phyloP scores from a whole-genome alignment of 2,113 vertebrate genomes.

The Terrapene triunguis region DNA sequence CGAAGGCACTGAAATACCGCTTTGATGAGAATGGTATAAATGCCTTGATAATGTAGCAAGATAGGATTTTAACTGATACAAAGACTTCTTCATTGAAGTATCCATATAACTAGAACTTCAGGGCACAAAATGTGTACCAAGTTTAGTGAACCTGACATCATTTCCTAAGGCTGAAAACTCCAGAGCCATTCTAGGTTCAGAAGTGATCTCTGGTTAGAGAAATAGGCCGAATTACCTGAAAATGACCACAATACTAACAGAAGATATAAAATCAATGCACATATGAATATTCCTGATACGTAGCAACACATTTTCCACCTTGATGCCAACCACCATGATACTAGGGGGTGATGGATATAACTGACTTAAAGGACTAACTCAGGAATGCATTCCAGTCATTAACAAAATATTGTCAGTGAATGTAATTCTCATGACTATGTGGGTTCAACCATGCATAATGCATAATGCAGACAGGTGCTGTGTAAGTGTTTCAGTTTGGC shows the following conservation, averaged over 20 bases:
- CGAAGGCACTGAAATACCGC: neutral
- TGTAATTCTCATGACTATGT: neutral
- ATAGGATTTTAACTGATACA: neutral
- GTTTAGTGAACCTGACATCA: neutral
- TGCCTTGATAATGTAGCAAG: neutral
- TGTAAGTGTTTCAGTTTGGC: neutral
- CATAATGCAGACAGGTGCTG: neutral
- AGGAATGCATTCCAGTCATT: neutral
- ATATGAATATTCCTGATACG: neutral
- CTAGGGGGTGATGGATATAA: neutral
- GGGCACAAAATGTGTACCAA: neutral
- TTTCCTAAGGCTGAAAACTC: neutral
- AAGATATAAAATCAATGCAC: neutral
- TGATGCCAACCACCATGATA: neutral
- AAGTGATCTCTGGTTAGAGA: accelerated
- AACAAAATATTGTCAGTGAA: neutral
- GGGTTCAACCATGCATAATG: neutral
- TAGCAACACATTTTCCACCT: accelerated
- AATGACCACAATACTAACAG: accelerated
- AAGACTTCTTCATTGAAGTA: neutral
- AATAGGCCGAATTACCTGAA: neutral
- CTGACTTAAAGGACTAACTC: neutral
- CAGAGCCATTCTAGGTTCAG: accelerated
- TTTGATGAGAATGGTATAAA: neutral
- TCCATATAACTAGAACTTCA: accelerated